phyloP scores from a whole-genome alignment of 2,888 invertebrate species.

The Tetropium fuscum region DNA sequence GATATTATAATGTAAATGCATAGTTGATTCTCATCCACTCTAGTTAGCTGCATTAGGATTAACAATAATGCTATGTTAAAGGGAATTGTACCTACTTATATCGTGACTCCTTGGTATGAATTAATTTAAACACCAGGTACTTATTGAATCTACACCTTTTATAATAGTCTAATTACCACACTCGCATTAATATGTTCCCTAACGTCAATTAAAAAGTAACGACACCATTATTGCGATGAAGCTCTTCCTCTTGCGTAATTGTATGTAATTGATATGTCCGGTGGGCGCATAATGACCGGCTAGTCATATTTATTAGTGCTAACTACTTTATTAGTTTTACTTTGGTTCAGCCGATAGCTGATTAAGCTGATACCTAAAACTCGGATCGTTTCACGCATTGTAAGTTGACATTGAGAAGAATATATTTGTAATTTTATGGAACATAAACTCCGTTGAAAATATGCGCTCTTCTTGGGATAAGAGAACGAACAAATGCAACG shows the following conservation, averaged over 20 bases:
- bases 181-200: neutral
- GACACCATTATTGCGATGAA: neutral
- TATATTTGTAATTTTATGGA: no score
- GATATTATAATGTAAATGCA: no score
- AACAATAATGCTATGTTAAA: conserved; percentile 1
- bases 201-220: neutral
- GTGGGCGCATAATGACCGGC: conserved; percentile 7
- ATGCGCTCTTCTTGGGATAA: no score
- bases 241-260: conserved; percentile 3
- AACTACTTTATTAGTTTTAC: conserved; percentile 4
- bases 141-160: neutral
- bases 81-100: neutral
- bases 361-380: no score
- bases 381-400: no score
- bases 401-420: no score
- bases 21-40: no score
- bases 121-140: neutral
- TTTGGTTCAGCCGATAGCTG: no score
- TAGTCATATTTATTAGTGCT: conserved; percentile 10
- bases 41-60: no score
- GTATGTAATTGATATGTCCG: conserved; percentile 14
- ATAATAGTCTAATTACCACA: neutral
- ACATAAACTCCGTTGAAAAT: no score
- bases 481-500: conserved; percentile 41
- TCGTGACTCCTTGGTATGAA: neutral